Conservation (phyloP, 2,113 vertebrate species). For the Rafetus swinhoei region DNA sequence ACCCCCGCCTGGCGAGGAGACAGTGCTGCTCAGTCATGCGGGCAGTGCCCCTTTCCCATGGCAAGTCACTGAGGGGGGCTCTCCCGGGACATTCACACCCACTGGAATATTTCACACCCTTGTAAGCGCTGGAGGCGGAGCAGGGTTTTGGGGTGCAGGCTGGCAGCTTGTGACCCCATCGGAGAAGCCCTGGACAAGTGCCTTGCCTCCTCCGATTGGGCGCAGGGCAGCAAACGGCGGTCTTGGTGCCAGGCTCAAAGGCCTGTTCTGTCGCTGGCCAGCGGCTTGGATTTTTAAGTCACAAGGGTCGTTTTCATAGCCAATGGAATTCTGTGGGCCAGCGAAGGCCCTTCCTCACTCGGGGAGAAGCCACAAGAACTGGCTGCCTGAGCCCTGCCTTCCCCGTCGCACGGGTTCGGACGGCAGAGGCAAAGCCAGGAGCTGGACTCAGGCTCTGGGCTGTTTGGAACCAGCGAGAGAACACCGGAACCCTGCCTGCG, state of each 20-base stretch:
- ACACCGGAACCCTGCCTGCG: not conserved
- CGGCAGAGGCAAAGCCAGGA: not conserved
- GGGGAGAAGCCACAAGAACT: not conserved
- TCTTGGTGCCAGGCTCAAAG: not conserved
- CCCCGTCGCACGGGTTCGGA: not conserved
- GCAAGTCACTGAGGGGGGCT: too few relatives aligned
- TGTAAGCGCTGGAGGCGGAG: too few relatives aligned
- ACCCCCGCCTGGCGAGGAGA: not conserved
- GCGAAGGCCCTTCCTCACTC: not conserved
- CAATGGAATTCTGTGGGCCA: not conserved
- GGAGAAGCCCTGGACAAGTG: too few relatives aligned
- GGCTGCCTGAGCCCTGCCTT: not conserved
- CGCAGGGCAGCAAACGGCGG: too few relatives aligned
- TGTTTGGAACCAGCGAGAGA: slow-evolving; percentile 6
- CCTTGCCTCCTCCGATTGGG: slow-evolving; percentile 4
- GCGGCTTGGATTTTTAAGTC: too few relatives aligned
- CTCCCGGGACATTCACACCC: too few relatives aligned
- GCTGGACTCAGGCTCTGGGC: not conserved
- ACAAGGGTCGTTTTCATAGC: too few relatives aligned
- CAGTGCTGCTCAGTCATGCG: too few relatives aligned
- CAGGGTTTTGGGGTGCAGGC: too few relatives aligned
- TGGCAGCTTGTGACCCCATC: too few relatives aligned
- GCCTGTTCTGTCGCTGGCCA: accelerated
- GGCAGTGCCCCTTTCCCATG: too few relatives aligned
- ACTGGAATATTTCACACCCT: too few relatives aligned